Evolutionary conservation across 35 echinoderm and acorn worm species (phyloP), one percentile per base, ranked within the genome.

Genomic region (Apostichopus californicus): DNA sequence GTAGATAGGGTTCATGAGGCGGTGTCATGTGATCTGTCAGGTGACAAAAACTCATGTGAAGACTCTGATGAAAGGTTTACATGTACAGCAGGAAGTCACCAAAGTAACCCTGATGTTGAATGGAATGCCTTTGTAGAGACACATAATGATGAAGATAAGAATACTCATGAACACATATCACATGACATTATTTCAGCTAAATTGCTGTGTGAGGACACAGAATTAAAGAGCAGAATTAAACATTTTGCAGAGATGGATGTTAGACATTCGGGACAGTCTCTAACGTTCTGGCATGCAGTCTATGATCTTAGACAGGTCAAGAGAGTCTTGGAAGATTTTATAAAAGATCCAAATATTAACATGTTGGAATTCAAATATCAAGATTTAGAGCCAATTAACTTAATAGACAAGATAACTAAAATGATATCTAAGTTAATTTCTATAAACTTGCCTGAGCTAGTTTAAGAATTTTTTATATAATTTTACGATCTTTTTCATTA

Each of bases 231-330:
- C 25, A 25, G 18, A 52, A 65, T 4, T 13, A n/a, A 75, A 89
- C 12, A 71, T 5, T 34, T 26, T 71, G 23, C 5, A 9, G 22
- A 34, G 46, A 13, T 4, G 23, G 53, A 25, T 66, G 11, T n/a
- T 52, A 9, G 23, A 5, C 61, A 89, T 55, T 46, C 28, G 86
- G 26, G 72, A 15, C 58, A 20, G 17, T 89, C 86, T 9, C 54
- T 68, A 6, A 90, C 57, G 34, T 25, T 78, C 24, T 90, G 88
- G 78, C 88, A 95, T 80, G 65, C 53, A 26, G 63, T 93, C 13
- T 95, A 73, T 93, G 94, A 95, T 70, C 59, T 95, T 17, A 61
- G 52, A 18, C 87, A 87, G 10, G 72, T 95, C 28, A 18, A 8
- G 66, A 17, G 17, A 9, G 77, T 91, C 21, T 71, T 95, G 58